Conservation (phyloP, 2,888 invertebrate genomes). For the Pocota personata region DNA sequence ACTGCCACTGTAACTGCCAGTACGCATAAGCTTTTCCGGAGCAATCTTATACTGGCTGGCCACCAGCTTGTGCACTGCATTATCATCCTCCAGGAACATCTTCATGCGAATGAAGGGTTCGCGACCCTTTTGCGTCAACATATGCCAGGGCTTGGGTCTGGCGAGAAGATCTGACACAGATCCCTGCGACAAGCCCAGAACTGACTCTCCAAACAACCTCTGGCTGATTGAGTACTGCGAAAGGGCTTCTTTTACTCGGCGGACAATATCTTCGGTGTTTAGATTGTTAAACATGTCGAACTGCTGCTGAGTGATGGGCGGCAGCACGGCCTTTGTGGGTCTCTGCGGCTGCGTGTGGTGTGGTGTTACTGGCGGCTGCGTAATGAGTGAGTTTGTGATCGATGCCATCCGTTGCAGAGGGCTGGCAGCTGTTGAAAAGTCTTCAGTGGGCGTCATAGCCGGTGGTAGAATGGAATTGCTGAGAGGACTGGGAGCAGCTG, state of each 20-base stretch:
- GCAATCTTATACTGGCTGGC: slow-evolving; percentile 99
- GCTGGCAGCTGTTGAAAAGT: slow-evolving; percentile 94
- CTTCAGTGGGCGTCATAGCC: slow-evolving; percentile 91
- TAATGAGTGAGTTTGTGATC: slow-evolving; percentile 97
- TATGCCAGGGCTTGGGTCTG: slow-evolving; percentile 99
- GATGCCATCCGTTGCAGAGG: slow-evolving; percentile 99
- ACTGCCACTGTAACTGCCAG: slow-evolving; percentile 94
- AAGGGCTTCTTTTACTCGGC: slow-evolving; percentile 96
- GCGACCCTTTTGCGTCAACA: slow-evolving; percentile 98
- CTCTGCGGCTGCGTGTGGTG: slow-evolving; percentile 93
- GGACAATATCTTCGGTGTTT: slow-evolving; percentile 99
- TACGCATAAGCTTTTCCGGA: slow-evolving; percentile 98
- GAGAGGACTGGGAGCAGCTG: slow-evolving; percentile 92
- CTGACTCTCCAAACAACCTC: slow-evolving; percentile 98
- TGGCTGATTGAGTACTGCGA: slow-evolving; percentile 99
- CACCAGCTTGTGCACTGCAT: slow-evolving; percentile 96
- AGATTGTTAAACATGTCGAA: slow-evolving; percentile 99
- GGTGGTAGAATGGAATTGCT: slow-evolving; percentile 94
- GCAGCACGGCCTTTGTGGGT: slow-evolving; percentile 97
- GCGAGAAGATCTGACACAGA: slow-evolving; percentile 98
- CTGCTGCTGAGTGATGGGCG: slow-evolving; percentile 99
- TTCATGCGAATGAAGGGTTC: slow-evolving; percentile 99
- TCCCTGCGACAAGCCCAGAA: slow-evolving; percentile 97
- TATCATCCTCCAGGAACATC: slow-evolving; percentile 98
- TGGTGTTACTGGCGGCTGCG: slow-evolving; percentile 93